phyloP scores from a whole-genome alignment of 2,797 vertebrate species.

The Lagocephalus sceleratus region DNA sequence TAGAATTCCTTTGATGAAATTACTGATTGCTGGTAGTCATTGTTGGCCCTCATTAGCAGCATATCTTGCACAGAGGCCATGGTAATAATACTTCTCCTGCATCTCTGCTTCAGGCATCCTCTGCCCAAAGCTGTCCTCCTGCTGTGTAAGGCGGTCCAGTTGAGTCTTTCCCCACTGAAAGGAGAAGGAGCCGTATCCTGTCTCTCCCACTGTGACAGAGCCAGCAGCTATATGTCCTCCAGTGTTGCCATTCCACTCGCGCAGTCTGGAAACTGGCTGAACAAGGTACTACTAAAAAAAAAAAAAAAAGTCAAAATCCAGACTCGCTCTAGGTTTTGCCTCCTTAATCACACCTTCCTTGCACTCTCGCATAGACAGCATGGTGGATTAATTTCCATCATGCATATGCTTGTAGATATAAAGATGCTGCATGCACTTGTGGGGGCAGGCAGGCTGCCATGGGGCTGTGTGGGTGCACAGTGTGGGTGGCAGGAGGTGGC shows the following conservation, averaged over 20 bases:
- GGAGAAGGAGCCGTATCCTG: slow-evolving; percentile 81
- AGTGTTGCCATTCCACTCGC: slow-evolving; percentile 83
- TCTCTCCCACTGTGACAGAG: slow-evolving; percentile 86
- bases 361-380: neutral
- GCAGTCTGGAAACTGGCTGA: slow-evolving; percentile 80
- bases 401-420: neutral
- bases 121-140: slow-evolving; percentile 87
- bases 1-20: no score
- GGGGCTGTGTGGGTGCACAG: slow-evolving; percentile 41
- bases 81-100: neutral
- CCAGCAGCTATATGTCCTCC: slow-evolving; percentile 86
- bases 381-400: neutral
- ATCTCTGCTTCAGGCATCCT: slow-evolving; percentile 77
- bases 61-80: no score
- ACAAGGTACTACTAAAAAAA: slow-evolving; percentile 72
- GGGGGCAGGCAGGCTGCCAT: slow-evolving; percentile 14
- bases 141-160: slow-evolving; percentile 88
- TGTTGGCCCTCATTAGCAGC: no score
- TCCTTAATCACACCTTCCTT: neutral
- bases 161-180: slow-evolving; percentile 86
- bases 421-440: slow-evolving; percentile 11
- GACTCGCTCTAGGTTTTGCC: neutral
- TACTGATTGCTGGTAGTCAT: no score
- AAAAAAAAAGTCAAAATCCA: neutral
- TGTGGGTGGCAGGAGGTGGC: slow-evolving; percentile 79